A percentile compares a stretch with the other conserved stretches of the same genome.
Conservation (phyloP, 2,888 invertebrate genomes). For the Orthosia cruda region DNA sequence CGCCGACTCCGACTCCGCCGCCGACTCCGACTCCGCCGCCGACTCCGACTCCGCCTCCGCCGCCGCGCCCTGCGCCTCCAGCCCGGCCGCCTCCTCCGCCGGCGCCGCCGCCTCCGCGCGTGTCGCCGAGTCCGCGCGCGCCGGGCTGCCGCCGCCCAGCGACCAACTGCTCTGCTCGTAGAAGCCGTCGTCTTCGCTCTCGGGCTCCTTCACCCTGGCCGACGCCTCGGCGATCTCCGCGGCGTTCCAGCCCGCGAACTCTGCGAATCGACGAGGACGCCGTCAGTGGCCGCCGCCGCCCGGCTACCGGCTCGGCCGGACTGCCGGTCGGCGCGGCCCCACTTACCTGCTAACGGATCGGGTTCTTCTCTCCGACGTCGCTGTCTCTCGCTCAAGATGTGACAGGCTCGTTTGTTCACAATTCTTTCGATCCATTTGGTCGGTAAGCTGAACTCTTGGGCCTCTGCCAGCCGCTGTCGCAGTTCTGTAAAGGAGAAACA, state of each 20-base stretch:
- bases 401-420: constrained; percentile 66
- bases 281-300: neutral
- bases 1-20: constrained; percentile 7
- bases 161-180: constrained; percentile 82
- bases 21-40: neutral
- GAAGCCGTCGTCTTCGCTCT: constrained; percentile 88
- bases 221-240: constrained; percentile 61
- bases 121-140: constrained; percentile 5
- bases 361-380: constrained; percentile 44
- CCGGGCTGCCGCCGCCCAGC: constrained; percentile 71
- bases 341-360: constrained; percentile 20
- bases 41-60: neutral
- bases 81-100: neutral
- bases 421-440: constrained; percentile 71
- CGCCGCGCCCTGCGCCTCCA: too few species aligned
- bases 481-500: constrained; percentile 58
- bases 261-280: constrained; percentile 51
- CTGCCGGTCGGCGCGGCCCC: neutral
- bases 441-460: constrained; percentile 73
- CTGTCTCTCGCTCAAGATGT: constrained; percentile 63
- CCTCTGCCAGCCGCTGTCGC: constrained; percentile 48
- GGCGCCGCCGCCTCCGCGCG: neutral
- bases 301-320: neutral
- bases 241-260: constrained; percentile 75
- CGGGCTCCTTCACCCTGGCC: constrained; percentile 55